Conservation (phyloP, 2,797 vertebrate species). For the Mionectes olivaceus region DNA sequence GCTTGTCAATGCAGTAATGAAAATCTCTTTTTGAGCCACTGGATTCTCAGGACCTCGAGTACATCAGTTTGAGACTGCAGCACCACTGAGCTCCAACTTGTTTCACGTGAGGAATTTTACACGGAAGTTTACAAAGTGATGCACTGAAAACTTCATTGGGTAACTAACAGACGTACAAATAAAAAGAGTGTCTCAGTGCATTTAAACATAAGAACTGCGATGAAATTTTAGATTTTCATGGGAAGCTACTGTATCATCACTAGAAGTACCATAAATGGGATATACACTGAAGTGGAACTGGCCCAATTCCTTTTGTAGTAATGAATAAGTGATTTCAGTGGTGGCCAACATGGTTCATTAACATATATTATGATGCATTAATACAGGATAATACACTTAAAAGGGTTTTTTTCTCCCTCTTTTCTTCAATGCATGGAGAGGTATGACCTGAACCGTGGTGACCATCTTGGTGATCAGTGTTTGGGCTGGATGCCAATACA, state of each 20-base stretch:
- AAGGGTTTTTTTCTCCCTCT: not conserved
- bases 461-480: not conserved
- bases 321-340: not conserved
- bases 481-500: not conserved
- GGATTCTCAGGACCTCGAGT: not conserved
- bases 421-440: not conserved
- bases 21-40: not conserved
- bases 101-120: not conserved
- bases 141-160: not conserved
- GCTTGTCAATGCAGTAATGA: not conserved
- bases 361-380: not conserved
- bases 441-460: not conserved
- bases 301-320: not conserved
- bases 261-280: not conserved
- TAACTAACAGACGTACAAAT: not conserved
- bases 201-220: not conserved
- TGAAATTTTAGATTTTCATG: not conserved
- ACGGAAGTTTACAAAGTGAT: not conserved
- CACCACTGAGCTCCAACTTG: not conserved
- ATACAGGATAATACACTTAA: not conserved
- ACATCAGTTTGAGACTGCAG: not conserved
- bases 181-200: not conserved
- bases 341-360: not conserved
- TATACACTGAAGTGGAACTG: not conserved
- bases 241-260: not conserved